phyloP scores from a whole-genome alignment of 1,140 invertebrate species.

The Aethina tumida region DNA sequence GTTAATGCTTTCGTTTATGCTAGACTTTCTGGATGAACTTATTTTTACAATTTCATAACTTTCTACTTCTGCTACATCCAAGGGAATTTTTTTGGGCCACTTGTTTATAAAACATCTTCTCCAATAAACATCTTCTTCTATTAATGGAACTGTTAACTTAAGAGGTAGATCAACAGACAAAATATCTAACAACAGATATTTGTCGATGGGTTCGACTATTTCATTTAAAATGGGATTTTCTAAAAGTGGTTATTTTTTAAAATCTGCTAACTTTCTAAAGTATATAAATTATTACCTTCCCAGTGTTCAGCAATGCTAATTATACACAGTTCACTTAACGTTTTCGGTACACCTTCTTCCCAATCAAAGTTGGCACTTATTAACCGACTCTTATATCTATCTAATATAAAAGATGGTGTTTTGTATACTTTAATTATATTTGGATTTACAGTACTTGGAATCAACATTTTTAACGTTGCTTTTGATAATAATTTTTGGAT shows the following conservation, averaged over 20 bases:
- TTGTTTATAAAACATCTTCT: slow-evolving; percentile 10
- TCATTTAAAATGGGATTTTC: slow-evolving; percentile 13
- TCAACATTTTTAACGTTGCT: slow-evolving; percentile 6
- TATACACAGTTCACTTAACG: slow-evolving; percentile 9
- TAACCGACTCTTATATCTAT: not conserved
- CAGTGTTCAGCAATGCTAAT: slow-evolving; percentile 11
- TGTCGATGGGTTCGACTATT: slow-evolving; percentile 10
- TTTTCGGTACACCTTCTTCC: slow-evolving; percentile 8
- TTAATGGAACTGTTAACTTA: slow-evolving; percentile 10
- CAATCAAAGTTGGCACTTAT: slow-evolving; percentile 9
- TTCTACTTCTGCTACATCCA: not conserved
- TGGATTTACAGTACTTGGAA: slow-evolving; percentile 11
- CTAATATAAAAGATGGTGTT: not conserved
- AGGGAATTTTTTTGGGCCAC: slow-evolving; percentile 10
- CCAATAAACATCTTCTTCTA: slow-evolving; percentile 14
- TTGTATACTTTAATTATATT: slow-evolving; percentile 10
- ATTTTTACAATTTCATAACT: not conserved
- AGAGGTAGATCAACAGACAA: slow-evolving; percentile 6
- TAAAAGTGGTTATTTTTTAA: slow-evolving; percentile 3
- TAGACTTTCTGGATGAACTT: not conserved
- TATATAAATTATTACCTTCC: slow-evolving; percentile 8
- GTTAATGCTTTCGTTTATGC: not conserved
- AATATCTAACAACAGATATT: slow-evolving; percentile 11
- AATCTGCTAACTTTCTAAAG: not conserved
- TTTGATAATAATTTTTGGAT: no score